Evolutionary conservation across 2,888 invertebrate genomes (phyloP).

Genomic region (Neoitamus cyanurus): DNA sequence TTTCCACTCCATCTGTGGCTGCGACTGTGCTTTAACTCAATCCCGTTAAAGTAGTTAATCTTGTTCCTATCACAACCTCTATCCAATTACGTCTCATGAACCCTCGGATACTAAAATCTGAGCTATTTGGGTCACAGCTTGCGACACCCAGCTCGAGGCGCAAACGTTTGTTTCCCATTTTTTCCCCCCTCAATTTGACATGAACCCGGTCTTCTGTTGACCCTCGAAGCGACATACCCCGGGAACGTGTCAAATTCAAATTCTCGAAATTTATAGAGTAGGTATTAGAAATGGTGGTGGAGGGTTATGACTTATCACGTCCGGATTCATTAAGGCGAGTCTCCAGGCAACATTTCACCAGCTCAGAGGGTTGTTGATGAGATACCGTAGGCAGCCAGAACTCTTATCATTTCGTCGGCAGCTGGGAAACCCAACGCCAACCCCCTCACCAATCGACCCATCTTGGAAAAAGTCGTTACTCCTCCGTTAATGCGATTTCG

Average conservation of each 20-base stretch:
- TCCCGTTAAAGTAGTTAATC: constrained; percentile 34
- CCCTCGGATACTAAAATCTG: background rate
- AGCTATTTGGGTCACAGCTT: constrained; percentile 10
- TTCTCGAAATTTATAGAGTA: constrained; percentile 16
- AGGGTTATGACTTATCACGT: constrained; percentile 4
- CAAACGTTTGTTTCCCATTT: constrained; percentile 5
- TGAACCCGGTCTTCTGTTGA: background rate
- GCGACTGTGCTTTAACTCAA: background rate
- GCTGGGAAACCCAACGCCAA: background rate
- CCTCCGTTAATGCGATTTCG: constrained; percentile 23
- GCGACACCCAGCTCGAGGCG: background rate
- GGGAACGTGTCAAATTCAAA: constrained; percentile 33
- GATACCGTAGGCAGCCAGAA: background rate
- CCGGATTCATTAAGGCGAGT: background rate
- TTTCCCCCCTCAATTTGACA: background rate
- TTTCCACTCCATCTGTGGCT: background rate
- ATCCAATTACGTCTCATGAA: constrained; percentile 9
- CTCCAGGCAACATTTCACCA: background rate
- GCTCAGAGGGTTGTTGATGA: background rate
- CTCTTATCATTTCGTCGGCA: background rate
- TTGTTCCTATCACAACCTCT: constrained; percentile 24
- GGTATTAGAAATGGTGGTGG: background rate
- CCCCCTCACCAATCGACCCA: background rate
- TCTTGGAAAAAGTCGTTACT: background rate
- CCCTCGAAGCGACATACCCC: background rate